Evolutionary conservation across 2,113 vertebrate genomes (phyloP).

Genomic region (Cyprinodon tularosa): DNA sequence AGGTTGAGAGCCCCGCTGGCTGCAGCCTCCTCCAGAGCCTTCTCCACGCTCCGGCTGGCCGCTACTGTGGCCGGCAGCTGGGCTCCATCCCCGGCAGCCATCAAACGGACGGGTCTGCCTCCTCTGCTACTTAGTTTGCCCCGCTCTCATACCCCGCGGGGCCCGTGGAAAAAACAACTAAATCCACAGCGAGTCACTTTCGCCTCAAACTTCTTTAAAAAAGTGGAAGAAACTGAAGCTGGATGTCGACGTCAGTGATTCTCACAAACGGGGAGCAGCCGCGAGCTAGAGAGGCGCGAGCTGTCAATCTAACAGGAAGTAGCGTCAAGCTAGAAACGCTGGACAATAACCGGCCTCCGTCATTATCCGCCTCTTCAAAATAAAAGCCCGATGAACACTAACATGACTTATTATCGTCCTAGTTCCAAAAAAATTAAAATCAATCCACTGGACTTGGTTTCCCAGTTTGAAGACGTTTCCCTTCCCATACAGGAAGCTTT

Average conservation of each 20-base stretch:
- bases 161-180: neutral
- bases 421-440: no score
- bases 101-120: conserved; percentile 67
- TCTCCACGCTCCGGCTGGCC: conserved; percentile 88
- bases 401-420: no score
- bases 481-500: no score
- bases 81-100: conserved; percentile 86
- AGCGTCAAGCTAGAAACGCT: neutral
- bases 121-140: conserved; percentile 53
- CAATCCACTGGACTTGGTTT: no score
- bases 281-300: conserved; percentile 22
- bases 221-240: conserved; percentile 10
- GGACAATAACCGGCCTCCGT: neutral
- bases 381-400: conserved; percentile 29
- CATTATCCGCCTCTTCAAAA: conserved; percentile 19
- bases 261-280: conserved; percentile 23
- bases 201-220: conserved; percentile 9
- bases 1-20: conserved; percentile 87
- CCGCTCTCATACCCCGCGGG: conserved; percentile 43
- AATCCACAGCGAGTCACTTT: neutral
- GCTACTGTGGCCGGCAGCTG: conserved; percentile 83
- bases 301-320: conserved; percentile 79
- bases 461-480: no score
- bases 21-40: conserved; percentile 90
- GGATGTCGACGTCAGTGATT: neutral